A percentile compares a stretch with the other conserved stretches of the same genome.
Evolutionary conservation across 2,888 invertebrate species (phyloP).

Genomic region (Drosophila differens): DNA sequence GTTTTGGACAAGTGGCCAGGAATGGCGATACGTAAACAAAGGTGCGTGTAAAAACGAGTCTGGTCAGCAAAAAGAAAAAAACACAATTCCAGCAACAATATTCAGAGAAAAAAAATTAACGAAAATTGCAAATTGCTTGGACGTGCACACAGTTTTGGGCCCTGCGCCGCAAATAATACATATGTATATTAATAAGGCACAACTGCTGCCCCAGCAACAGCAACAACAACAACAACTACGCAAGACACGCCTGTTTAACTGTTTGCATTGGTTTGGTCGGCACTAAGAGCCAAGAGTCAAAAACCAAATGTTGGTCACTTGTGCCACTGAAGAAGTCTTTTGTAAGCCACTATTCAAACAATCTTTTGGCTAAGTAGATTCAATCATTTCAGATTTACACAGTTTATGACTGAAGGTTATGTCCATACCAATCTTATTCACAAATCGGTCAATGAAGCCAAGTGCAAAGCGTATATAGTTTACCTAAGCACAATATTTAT

Average conservation of each 20-base stretch:
- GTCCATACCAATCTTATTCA: constrained; percentile 21
- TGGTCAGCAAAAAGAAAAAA: constrained; percentile 43
- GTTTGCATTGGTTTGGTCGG: constrained; percentile 43
- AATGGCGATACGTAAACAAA: constrained; percentile 66
- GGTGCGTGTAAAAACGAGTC: constrained; percentile 58
- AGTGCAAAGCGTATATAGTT: constrained; percentile 7
- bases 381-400: constrained; percentile 13
- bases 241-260: constrained; percentile 20
- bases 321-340: constrained; percentile 63
- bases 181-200: constrained; percentile 19
- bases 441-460: constrained; percentile 35
- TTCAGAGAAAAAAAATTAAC: constrained; percentile 11
- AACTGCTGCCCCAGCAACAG: constrained; percentile 4
- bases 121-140: constrained; percentile 46
- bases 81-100: constrained; percentile 2
- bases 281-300: constrained; percentile 7
- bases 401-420: constrained; percentile 39
- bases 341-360: constrained; percentile 50
- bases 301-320: constrained; percentile 5
- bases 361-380: constrained; percentile 13
- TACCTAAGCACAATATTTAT: constrained; percentile 6
- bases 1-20: constrained; percentile 45
- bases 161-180: constrained; percentile 47
- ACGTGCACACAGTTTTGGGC: constrained; percentile 31
- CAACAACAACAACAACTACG: constrained; percentile 4